These are phyloP conservation scores for Rotaria magnacalcarata DNA, from an alignment of 2,888 invertebrate species.

Conservation along the genomic window DNA sequence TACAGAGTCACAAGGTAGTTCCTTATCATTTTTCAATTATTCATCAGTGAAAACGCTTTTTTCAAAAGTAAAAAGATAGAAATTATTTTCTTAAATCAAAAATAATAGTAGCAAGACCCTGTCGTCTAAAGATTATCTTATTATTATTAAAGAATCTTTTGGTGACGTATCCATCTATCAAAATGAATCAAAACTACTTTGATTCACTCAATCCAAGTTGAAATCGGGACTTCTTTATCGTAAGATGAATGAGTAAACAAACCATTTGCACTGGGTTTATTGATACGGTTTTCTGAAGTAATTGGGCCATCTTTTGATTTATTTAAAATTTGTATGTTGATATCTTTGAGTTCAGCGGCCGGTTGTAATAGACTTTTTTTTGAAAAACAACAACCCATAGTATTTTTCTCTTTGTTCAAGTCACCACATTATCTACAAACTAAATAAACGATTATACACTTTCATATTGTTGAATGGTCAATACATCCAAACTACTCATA, in stretches of 20 bases:
- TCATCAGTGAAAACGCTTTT: too few relatives aligned
- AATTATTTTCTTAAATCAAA: too few relatives aligned
- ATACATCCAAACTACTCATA: not conserved
- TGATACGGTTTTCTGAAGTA: not conserved
- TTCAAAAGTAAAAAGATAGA: too few relatives aligned
- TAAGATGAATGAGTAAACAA: not conserved
- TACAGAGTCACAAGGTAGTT: too few relatives aligned
- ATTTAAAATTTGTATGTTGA: not conserved
- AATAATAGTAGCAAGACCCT: too few relatives aligned
- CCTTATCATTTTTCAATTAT: too few relatives aligned
- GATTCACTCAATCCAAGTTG: too few relatives aligned
- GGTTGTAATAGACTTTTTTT: not conserved
- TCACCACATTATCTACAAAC: constrained; percentile 14
- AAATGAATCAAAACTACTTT: too few relatives aligned
- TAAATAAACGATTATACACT: not conserved
- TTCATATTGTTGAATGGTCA: not conserved
- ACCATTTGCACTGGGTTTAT: not conserved
- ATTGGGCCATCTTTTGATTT: not conserved
- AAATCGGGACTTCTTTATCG: too few relatives aligned
- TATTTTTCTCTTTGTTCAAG: not conserved
- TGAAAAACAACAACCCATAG: not conserved
- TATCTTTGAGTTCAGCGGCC: not conserved
- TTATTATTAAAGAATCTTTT: too few relatives aligned
- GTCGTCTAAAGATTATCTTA: too few relatives aligned
- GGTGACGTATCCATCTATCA: too few relatives aligned